Conservation (phyloP, 2,113 vertebrate species). For the Chaetorhynchus papuensis region DNA sequence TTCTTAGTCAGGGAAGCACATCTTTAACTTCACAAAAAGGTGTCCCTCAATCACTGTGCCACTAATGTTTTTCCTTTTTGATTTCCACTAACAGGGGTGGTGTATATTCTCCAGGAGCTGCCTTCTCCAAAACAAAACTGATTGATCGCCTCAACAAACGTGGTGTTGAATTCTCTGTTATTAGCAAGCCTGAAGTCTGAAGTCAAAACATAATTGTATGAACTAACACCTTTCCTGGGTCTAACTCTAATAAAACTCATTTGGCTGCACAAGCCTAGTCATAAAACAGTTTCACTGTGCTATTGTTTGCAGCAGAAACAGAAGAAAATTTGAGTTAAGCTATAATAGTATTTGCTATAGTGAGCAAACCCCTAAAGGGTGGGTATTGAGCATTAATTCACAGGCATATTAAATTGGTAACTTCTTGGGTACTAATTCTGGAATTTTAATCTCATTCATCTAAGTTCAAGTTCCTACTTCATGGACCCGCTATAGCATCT, state of each 20-base stretch:
- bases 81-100: slow-evolving; percentile 80
- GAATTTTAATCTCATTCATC: not conserved
- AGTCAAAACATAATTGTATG: not conserved
- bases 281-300: not conserved
- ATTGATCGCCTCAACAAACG: slow-evolving; percentile 86
- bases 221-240: slow-evolving; percentile 27
- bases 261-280: not conserved
- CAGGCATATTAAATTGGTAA: not conserved
- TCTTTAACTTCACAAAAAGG: not conserved
- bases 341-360: not conserved
- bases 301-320: not conserved
- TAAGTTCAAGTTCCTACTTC: not conserved
- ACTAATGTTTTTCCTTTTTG: not conserved
- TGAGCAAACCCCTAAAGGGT: not conserved
- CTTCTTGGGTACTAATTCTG: not conserved
- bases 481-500: not conserved
- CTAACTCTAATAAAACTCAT: slow-evolving; percentile 8
- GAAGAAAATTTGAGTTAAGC: not conserved
- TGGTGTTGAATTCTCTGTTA: slow-evolving; percentile 89
- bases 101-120: slow-evolving; percentile 90
- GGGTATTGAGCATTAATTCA: not conserved
- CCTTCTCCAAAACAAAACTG: slow-evolving; percentile 86
- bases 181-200: slow-evolving; percentile 76
- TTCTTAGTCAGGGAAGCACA: not conserved
- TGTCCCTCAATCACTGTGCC: not conserved